These are phyloP conservation scores for Cepphus grylle DNA, from an alignment of 2,113 vertebrate genomes.

Conservation along the genomic window DNA sequence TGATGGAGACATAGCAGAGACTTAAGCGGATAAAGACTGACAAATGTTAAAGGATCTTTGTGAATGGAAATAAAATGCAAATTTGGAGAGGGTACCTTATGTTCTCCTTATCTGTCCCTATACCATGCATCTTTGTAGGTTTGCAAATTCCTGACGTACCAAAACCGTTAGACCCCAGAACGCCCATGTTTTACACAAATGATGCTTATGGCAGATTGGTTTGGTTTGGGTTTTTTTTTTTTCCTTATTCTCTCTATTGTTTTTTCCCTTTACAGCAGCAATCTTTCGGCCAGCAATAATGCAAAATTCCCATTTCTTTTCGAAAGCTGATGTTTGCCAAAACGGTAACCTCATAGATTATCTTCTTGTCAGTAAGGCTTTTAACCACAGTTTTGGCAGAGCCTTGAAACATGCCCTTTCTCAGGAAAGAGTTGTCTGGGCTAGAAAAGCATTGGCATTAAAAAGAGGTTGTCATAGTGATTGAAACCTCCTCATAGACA, in stretches of 20 bases:
- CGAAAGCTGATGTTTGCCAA: conserved; percentile 54
- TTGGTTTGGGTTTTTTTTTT: neutral
- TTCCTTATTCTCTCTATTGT: neutral
- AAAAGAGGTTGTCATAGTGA: conserved; percentile 78
- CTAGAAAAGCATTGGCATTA: conserved; percentile 68
- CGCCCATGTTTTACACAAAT: neutral
- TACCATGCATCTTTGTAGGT: neutral
- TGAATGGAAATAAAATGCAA: neutral
- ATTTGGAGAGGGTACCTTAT: neutral
- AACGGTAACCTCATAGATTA: conserved; percentile 60
- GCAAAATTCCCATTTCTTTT: conserved; percentile 29
- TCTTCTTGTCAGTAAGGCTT: conserved; percentile 59
- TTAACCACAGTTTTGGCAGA: conserved; percentile 61
- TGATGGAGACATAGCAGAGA: neutral
- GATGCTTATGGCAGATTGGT: neutral
- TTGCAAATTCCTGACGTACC: neutral
- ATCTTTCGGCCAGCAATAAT: neutral
- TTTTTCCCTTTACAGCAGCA: neutral
- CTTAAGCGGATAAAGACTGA: neutral
- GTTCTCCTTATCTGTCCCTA: neutral
- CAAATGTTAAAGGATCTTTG: neutral
- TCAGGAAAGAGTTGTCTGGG: conserved; percentile 69
- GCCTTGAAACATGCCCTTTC: conserved; percentile 64
- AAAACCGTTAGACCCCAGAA: neutral
- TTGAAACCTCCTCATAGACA: conserved; percentile 69